phyloP scores from a whole-genome alignment of 2,113 vertebrate species.

The Sterrhoptilus dennistouni region DNA sequence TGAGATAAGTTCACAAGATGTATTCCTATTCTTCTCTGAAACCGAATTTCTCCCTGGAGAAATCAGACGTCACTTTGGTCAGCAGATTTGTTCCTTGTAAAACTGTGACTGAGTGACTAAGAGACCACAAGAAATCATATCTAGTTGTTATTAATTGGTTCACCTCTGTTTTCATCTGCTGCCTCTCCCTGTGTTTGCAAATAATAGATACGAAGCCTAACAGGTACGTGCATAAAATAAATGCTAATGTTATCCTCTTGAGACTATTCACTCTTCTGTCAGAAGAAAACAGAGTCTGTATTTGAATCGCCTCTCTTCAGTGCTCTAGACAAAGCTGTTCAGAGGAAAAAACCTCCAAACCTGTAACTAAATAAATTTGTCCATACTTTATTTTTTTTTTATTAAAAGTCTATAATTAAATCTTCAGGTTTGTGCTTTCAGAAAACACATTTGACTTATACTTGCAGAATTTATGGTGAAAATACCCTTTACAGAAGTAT shows the following conservation, averaged over 20 bases:
- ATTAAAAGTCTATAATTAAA: neutral
- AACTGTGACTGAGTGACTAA: neutral
- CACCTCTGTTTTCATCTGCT: neutral
- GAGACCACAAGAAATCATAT: neutral
- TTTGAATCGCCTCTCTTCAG: neutral
- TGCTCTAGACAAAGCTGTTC: neutral
- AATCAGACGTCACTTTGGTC: neutral
- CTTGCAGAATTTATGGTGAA: neutral
- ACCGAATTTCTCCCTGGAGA: neutral
- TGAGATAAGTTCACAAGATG: neutral
- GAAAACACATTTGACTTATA: neutral
- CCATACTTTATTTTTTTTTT: neutral
- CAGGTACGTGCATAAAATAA: neutral
- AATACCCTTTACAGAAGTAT: neutral
- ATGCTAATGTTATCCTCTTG: neutral
- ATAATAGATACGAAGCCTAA: neutral
- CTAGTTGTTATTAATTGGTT: neutral
- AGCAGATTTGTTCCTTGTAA: neutral
- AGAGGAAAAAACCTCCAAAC: fast-evolving
- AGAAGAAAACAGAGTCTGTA: neutral
- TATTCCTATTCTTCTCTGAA: neutral
- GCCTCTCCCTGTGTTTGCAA: neutral
- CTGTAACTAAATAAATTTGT: neutral
- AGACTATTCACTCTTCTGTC: neutral
- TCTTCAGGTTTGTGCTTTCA: neutral